These are phyloP conservation scores for Phoenicopterus ruber DNA, from an alignment of 2,113 vertebrate species.

Conservation along the genomic window DNA sequence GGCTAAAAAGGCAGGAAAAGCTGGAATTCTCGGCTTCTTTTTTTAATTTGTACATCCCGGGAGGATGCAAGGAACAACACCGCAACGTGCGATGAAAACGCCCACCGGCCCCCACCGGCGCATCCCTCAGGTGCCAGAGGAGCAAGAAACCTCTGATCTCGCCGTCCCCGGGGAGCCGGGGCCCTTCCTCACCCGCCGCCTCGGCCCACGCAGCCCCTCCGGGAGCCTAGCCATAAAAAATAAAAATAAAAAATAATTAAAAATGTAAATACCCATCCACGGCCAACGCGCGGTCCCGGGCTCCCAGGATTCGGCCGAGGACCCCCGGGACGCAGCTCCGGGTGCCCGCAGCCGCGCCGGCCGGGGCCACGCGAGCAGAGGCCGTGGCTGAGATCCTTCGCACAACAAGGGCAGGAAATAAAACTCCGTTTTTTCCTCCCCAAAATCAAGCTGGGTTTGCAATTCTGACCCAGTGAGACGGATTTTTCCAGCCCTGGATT, in stretches of 20 bases:
- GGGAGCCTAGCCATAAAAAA: neutral
- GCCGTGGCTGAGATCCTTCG: neutral
- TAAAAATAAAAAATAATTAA: neutral
- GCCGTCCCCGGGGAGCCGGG: neutral
- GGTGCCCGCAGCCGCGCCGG: accelerated
- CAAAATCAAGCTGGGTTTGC: neutral
- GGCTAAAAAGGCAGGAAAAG: neutral
- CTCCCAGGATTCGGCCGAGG: accelerated
- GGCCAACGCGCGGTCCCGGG: accelerated
- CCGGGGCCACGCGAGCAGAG: neutral
- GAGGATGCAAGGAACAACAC: neutral
- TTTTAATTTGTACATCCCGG: neutral
- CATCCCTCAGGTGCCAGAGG: neutral
- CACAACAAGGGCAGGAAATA: neutral
- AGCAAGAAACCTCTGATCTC: neutral
- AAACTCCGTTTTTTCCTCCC: accelerated
- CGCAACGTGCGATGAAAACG: accelerated
- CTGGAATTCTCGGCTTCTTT: neutral
- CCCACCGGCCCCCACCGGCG: accelerated
- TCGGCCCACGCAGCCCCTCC: neutral
- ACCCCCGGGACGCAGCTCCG: neutral
- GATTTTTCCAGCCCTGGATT: neutral
- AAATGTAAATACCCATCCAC: neutral
- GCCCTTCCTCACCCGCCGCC: accelerated
- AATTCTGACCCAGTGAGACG: neutral